Evolutionary conservation across 2,888 invertebrate genomes (phyloP).

Genomic region (Nomada ruficornis): DNA sequence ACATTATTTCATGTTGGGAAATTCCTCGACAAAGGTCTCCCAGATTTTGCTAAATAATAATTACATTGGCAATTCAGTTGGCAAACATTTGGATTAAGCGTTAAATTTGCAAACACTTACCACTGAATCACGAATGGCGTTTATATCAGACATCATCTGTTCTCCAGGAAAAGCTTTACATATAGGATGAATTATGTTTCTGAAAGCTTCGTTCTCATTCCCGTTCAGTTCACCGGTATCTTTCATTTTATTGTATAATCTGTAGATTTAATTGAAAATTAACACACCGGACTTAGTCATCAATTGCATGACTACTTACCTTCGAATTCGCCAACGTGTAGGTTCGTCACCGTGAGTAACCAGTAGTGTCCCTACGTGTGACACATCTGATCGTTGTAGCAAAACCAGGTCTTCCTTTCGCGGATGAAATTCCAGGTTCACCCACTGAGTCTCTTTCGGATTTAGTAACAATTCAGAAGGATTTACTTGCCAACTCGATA

Average conservation of each 20-base stretch:
- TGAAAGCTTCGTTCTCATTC: constrained; percentile 77
- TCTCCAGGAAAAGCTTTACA: constrained; percentile 80
- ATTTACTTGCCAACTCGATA: constrained; percentile 81
- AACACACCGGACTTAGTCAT: neutral
- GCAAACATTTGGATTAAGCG: neutral
- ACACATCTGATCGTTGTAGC: constrained; percentile 80
- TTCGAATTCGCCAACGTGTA: constrained; percentile 83
- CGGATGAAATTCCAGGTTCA: constrained; percentile 84
- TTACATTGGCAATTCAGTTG: neutral
- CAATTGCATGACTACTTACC: constrained; percentile 63
- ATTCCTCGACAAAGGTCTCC: constrained; percentile 80
- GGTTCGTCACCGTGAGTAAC: constrained; percentile 86
- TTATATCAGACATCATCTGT: constrained; percentile 75
- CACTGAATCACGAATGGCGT: constrained; percentile 78
- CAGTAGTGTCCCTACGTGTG: constrained; percentile 84
- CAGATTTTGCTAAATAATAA: constrained; percentile 75
- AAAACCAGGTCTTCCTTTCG: constrained; percentile 84
- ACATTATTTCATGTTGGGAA: constrained; percentile 78
- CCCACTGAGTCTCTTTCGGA: constrained; percentile 81
- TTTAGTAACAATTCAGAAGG: constrained; percentile 84
- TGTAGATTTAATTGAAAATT: constrained; percentile 44
- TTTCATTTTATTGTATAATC: constrained; percentile 80
- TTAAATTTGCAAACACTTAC: constrained; percentile 63
- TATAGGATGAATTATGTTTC: constrained; percentile 78
- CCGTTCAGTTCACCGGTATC: constrained; percentile 75